phyloP scores from a whole-genome alignment of 1,140 invertebrate species.

The Idris sp. region DNA sequence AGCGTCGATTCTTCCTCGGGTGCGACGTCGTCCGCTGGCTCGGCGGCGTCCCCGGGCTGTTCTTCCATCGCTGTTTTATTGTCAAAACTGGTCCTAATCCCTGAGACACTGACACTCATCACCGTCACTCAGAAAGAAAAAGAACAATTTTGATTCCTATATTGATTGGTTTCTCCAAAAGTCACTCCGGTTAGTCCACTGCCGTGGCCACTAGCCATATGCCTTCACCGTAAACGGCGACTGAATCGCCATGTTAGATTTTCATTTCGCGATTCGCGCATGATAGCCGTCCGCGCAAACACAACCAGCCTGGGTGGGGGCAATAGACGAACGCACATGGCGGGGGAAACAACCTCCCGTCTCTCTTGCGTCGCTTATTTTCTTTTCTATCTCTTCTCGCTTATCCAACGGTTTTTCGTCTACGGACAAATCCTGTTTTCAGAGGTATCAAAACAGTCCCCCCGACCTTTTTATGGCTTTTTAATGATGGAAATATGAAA shows the following conservation, averaged over 20 bases:
- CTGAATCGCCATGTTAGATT: slow-evolving; percentile 77
- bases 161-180: no score
- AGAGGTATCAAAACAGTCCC: no score
- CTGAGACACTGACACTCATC: slow-evolving; percentile 68
- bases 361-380: no score
- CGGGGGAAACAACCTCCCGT: slow-evolving; percentile 7
- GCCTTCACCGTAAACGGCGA: slow-evolving; percentile 72
- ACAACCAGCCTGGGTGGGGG: slow-evolving; percentile 23
- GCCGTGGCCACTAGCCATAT: slow-evolving; percentile 66
- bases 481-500: no score
- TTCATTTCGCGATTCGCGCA: slow-evolving; percentile 68
- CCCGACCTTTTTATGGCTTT: no score
- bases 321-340: slow-evolving; percentile 1
- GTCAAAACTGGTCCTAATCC: slow-evolving; percentile 63
- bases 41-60: slow-evolving; percentile 44
- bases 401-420: no score
- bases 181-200: slow-evolving; percentile 36
- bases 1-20: slow-evolving; percentile 68
- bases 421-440: no score
- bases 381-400: no score
- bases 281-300: slow-evolving; percentile 39
- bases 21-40: slow-evolving; percentile 58
- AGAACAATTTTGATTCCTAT: no score
- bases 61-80: slow-evolving; percentile 70
- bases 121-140: slow-evolving; percentile 57